A percentile compares a stretch with the other conserved stretches of the same genome.
Evolutionary conservation across 1,140 invertebrate genomes (phyloP).

Genomic region (Panagrolaimus sp.): DNA sequence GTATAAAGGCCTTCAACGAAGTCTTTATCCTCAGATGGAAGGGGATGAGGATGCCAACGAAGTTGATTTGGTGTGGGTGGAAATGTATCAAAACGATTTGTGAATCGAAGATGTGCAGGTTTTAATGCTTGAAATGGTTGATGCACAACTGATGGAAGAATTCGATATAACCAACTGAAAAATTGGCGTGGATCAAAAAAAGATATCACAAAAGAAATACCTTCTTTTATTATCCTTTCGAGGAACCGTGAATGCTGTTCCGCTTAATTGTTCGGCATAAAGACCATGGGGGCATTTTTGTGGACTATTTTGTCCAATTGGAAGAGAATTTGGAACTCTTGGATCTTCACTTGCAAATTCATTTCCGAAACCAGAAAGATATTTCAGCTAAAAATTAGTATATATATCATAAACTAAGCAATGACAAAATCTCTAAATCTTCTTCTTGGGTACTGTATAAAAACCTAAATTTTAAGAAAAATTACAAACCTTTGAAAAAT

Average conservation of each 20-base stretch:
- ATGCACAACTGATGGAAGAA: slow-evolving; percentile 81
- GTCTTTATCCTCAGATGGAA: slow-evolving; percentile 68
- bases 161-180: slow-evolving; percentile 81
- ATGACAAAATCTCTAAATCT: too few species aligned
- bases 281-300: slow-evolving; percentile 87
- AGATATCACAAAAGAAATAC: slow-evolving; percentile 39
- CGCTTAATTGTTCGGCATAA: slow-evolving; percentile 93
- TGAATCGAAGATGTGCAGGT: slow-evolving; percentile 65
- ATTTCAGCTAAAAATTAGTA: slow-evolving; percentile 68
- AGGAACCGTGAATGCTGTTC: slow-evolving; percentile 88
- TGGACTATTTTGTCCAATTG: slow-evolving; percentile 77
- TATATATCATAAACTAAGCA: too few species aligned
- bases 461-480: too few species aligned
- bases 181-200: slow-evolving; percentile 30
- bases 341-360: slow-evolving; percentile 85
- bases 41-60: slow-evolving; percentile 83
- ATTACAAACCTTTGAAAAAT: too few species aligned
- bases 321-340: slow-evolving; percentile 76
- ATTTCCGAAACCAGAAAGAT: slow-evolving; percentile 83
- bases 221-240: slow-evolving; percentile 75
- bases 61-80: slow-evolving; percentile 65
- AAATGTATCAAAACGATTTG: slow-evolving; percentile 44
- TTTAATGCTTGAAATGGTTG: slow-evolving; percentile 67
- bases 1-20: slow-evolving; percentile 86
- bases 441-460: too few species aligned